phyloP scores from a whole-genome alignment of 2,113 vertebrate species.

The Regulus satrapa region DNA sequence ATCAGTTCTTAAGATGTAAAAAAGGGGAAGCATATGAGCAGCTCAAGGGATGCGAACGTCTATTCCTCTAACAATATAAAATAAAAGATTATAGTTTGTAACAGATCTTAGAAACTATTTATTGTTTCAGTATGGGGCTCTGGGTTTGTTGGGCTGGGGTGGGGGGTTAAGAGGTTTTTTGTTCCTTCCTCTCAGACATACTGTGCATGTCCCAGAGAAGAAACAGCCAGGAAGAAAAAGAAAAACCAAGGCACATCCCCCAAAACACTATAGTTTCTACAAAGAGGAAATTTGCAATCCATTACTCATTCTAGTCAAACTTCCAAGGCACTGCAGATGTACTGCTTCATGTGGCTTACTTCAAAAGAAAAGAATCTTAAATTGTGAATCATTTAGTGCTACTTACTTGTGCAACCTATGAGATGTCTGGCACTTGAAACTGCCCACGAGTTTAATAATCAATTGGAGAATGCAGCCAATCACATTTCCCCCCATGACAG shows the following conservation, averaged over 20 bases:
- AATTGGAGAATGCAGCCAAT: slow-evolving; percentile 57
- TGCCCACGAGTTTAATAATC: slow-evolving; percentile 55
- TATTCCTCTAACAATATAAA: not conserved
- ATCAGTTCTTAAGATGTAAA: not conserved
- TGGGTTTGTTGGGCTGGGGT: not conserved
- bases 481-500: slow-evolving; percentile 10
- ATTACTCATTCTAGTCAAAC: not conserved
- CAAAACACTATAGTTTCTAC: not conserved
- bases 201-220: not conserved
- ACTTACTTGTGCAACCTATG: slow-evolving; percentile 32
- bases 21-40: not conserved
- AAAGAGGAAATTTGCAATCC: not conserved
- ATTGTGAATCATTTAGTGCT: not conserved
- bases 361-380: slow-evolving; percentile 13
- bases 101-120: not conserved
- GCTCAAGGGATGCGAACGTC: not conserved
- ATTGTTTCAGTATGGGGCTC: not conserved
- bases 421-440: slow-evolving; percentile 30
- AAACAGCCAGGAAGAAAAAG: not conserved
- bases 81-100: not conserved
- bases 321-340: not conserved
- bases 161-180: not conserved
- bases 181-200: not conserved
- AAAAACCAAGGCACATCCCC: not conserved
- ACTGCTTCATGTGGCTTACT: not conserved